Evolutionary conservation across 2,797 vertebrate genomes (phyloP).

Genomic region (Gephyroberyx darwinii): DNA sequence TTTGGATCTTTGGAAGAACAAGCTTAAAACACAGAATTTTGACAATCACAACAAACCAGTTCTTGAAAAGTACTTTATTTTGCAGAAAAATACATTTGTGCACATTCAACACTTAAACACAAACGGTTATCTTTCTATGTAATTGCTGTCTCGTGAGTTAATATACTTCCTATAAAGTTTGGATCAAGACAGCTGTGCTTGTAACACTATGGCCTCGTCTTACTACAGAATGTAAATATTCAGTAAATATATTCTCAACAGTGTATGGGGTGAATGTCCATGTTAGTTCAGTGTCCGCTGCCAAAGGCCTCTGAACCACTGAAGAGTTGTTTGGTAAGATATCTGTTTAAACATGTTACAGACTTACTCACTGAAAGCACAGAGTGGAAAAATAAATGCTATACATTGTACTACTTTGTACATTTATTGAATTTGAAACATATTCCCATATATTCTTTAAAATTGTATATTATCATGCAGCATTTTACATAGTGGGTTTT

Average conservation of each 20-base stretch:
- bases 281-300: neutral
- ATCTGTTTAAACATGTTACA: neutral
- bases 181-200: conserved; percentile 29
- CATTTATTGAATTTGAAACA: neutral
- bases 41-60: neutral
- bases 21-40: neutral
- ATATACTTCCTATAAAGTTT: conserved; percentile 8
- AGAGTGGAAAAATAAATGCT: conserved; percentile 15
- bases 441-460: neutral
- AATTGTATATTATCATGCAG: conserved; percentile 25
- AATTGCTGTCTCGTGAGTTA: conserved; percentile 5
- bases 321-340: conserved; percentile 1
- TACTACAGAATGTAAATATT: neutral
- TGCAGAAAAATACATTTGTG: conserved; percentile 39
- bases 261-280: neutral
- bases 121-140: neutral
- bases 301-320: neutral
- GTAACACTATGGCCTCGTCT: conserved; percentile 16
- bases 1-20: neutral
- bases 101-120: conserved; percentile 30
- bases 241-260: neutral
- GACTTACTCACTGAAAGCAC: neutral
- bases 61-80: conserved; percentile 50
- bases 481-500: conserved; percentile 11
- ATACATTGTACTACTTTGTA: neutral